These are phyloP conservation scores for Plebejus argus DNA, from an alignment of 2,888 invertebrate genomes.

Conservation along the genomic window DNA sequence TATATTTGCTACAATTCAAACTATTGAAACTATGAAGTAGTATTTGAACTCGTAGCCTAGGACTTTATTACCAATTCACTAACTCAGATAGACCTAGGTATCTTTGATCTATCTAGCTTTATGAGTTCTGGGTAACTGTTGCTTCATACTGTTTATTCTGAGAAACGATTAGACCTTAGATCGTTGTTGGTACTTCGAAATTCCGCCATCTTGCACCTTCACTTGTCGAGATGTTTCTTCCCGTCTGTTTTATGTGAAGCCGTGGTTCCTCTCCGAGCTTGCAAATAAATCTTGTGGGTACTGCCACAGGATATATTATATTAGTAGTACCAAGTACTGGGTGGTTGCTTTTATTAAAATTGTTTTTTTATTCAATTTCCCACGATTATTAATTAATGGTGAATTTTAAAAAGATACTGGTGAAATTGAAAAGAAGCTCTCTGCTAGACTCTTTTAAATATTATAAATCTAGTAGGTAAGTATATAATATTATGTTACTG, in stretches of 20 bases:
- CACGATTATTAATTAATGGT: background rate
- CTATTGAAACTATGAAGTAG: constrained; percentile 4
- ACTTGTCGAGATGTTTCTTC: background rate
- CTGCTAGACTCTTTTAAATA: no score
- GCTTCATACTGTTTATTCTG: constrained; percentile 6
- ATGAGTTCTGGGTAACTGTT: constrained; percentile 9
- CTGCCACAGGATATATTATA: no score
- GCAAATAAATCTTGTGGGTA: no score
- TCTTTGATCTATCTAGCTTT: background rate
- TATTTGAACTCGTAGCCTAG: background rate
- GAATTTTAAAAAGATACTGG: no score
- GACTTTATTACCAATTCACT: background rate
- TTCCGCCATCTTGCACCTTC: background rate
- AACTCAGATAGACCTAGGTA: background rate
- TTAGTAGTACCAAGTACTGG: no score
- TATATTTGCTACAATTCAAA: background rate
- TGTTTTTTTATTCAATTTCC: no score
- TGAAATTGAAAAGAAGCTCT: no score
- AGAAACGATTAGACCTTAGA: background rate
- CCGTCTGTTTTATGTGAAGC: background rate
- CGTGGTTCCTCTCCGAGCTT: background rate
- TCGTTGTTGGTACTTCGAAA: background rate
- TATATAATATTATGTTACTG: no score
- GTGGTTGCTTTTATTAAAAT: no score
- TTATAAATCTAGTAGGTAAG: no score